These are phyloP conservation scores for Blomia tropicalis DNA, from an alignment of 2,888 invertebrate species.

Conservation along the genomic window DNA sequence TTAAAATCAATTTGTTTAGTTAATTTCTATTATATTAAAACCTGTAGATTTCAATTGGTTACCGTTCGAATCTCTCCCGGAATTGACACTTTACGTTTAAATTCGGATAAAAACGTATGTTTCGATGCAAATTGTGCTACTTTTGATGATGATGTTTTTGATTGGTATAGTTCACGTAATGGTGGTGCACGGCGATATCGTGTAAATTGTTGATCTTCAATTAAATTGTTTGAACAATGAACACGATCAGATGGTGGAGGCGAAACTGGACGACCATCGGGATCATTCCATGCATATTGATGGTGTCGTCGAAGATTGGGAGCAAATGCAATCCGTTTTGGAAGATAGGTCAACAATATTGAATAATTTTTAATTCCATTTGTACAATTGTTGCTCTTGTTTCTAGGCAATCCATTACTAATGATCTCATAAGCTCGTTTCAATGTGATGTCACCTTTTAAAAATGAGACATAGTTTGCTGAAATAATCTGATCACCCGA, in stretches of 20 bases:
- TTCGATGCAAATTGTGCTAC: too few species aligned
- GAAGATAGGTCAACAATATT: slow-evolving; percentile 17
- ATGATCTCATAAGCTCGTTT: slow-evolving; percentile 17
- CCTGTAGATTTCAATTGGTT: neutral
- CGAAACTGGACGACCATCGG: slow-evolving; percentile 65
- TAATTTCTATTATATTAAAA: neutral
- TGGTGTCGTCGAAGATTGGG: slow-evolving; percentile 17
- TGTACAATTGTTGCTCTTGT: too few species aligned
- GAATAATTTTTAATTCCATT: too few species aligned
- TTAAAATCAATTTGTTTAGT: slow-evolving; percentile 1
- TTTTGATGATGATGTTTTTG: neutral
- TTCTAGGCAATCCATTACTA: too few species aligned
- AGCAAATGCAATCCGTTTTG: slow-evolving; percentile 18
- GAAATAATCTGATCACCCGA: slow-evolving; percentile 87
- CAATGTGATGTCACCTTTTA: slow-evolving; percentile 20
- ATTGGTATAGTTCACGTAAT: neutral
- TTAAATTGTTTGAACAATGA: neutral
- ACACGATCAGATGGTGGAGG: slow-evolving; percentile 47
- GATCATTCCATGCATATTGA: slow-evolving; percentile 82
- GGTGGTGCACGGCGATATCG: neutral
- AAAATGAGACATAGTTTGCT: slow-evolving; percentile 78
- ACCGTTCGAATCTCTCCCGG: neutral
- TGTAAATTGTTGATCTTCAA: neutral
- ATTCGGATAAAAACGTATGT: too few species aligned
- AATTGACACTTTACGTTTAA: neutral